A percentile compares a stretch with the other conserved stretches of the same genome.
These are phyloP conservation scores for Papilio helenus DNA, from an alignment of 1,140 invertebrate species.

Conservation along the genomic window DNA sequence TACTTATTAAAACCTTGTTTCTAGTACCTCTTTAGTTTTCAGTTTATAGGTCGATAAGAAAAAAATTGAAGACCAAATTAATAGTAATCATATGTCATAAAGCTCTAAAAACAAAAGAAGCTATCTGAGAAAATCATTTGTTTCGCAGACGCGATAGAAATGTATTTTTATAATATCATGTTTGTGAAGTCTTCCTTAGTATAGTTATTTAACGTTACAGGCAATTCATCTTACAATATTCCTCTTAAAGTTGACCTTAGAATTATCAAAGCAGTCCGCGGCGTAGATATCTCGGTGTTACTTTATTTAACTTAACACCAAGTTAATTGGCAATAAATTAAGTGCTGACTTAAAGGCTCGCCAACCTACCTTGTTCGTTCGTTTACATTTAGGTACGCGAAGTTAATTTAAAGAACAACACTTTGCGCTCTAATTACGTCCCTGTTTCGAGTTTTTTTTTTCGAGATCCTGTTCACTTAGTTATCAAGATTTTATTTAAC, in stretches of 20 bases:
- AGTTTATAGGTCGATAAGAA: no score
- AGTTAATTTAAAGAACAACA: conserved; percentile 73
- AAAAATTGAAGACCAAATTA: no score
- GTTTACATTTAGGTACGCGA: conserved; percentile 60
- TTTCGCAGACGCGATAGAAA: no score
- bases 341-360: conserved; percentile 70
- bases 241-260: conserved; percentile 42
- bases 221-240: not conserved
- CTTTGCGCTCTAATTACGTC: conserved; percentile 69
- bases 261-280: conserved; percentile 51
- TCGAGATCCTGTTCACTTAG: conserved; percentile 53
- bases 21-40: not conserved
- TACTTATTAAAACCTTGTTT: conserved; percentile 9
- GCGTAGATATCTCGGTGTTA: conserved; percentile 63
- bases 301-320: conserved; percentile 76
- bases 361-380: conserved; percentile 61
- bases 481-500: conserved; percentile 42
- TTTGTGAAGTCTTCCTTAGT: not conserved
- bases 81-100: no score
- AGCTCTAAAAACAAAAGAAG: no score
- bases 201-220: not conserved
- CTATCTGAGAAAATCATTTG: no score
- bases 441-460: conserved; percentile 41
- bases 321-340: conserved; percentile 80
- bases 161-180: no score